These are phyloP conservation scores for Chymomyza costata DNA, from an alignment of 1,140 invertebrate species.

Conservation along the genomic window DNA sequence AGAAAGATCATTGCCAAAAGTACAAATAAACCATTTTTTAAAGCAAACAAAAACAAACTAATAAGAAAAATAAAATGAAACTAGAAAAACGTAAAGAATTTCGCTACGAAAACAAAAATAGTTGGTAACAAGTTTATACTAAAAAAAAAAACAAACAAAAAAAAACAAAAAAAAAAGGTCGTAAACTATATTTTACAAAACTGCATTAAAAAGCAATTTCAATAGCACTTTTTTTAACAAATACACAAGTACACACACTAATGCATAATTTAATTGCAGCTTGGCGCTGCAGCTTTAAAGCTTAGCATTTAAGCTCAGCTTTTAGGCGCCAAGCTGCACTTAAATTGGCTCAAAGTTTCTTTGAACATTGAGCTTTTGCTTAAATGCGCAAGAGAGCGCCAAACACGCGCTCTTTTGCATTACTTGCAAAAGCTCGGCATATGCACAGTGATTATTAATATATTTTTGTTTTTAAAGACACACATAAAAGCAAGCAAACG, in stretches of 20 bases:
- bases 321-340: conserved; percentile 49
- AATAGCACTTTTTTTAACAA: too few relatives aligned
- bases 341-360: conserved; percentile 32
- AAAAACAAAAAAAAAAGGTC: conserved; percentile 8
- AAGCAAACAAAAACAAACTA: conserved; percentile 60
- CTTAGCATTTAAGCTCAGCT: too few relatives aligned
- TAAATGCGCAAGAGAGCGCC: conserved; percentile 1
- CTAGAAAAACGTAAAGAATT: conserved; percentile 55
- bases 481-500: conserved; percentile 9
- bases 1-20: conserved; percentile 71
- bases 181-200: conserved; percentile 14
- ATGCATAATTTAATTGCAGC: conserved; percentile 45
- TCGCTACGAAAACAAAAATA: conserved; percentile 56
- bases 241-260: background rate
- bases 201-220: too few relatives aligned
- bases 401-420: background rate
- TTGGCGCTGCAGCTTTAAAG: conserved; percentile 35
- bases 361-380: too few relatives aligned
- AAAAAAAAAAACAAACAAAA: conserved; percentile 22
- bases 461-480: conserved; percentile 16
- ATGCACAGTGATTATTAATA: conserved; percentile 3
- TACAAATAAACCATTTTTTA: conserved; percentile 73
- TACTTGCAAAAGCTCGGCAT: conserved; percentile 21
- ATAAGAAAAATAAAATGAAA: too few relatives aligned
- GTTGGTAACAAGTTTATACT: conserved; percentile 59